phyloP scores from a whole-genome alignment of 1,140 invertebrate genomes.

The Andrena cerasifolii region DNA sequence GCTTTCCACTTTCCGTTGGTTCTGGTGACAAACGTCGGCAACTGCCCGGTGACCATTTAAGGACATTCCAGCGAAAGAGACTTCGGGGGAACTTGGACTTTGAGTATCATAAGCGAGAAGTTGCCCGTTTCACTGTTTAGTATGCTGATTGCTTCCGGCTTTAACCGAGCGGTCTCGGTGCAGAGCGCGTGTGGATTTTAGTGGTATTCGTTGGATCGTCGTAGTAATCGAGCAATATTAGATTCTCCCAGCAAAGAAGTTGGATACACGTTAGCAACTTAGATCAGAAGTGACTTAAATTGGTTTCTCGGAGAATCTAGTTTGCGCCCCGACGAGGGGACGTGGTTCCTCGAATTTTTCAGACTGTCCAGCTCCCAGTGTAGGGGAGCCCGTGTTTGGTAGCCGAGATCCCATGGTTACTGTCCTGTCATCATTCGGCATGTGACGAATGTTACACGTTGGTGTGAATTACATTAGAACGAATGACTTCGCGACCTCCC shows the following conservation, averaged over 20 bases:
- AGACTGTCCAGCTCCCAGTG: neutral
- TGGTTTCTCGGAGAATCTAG: neutral
- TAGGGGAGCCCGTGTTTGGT: constrained; percentile 17
- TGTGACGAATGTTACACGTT: constrained; percentile 69
- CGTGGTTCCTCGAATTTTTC: constrained; percentile 26
- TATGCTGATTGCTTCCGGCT: no score
- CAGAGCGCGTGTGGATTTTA: no score
- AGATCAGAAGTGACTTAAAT: neutral
- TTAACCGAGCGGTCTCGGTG: no score
- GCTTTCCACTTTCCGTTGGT: constrained; percentile 10
- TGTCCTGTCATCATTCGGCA: constrained; percentile 52
- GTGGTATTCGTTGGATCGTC: no score
- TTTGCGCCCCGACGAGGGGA: neutral
- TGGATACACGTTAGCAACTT: no score
- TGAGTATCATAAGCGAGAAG: no score
- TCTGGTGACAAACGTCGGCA: neutral
- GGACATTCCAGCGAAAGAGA: no score
- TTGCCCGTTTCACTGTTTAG: no score
- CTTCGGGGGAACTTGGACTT: no score
- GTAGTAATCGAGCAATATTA: no score
- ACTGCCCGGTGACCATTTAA: no score
- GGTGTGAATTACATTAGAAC: constrained; percentile 69
- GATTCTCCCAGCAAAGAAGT: no score
- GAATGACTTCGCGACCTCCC: constrained; percentile 55
- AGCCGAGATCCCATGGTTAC: constrained; percentile 22